These are phyloP conservation scores for cattle (Bos taurus) DNA, from an alignment of 2,113 vertebrate genomes.

Conservation along the genomic window ARS-UCD2.0 NC_037333.1:72325001-72325500, in stretches of 20 bases:
- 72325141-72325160: neutral
- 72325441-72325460: neutral
- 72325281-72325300: neutral
- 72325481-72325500: neutral
- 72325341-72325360: neutral
- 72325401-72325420: neutral
- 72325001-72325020: conserved; percentile 10
- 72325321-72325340: neutral
- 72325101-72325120: neutral
- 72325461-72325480: neutral
- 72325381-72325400: neutral
- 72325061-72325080: neutral
- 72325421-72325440: neutral
- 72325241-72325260: neutral
- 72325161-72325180: neutral
- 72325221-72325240: neutral
- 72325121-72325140: neutral
- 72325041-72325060: neutral
- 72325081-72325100: neutral
- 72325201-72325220: neutral
- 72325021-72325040: neutral
- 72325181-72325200: neutral
- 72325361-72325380: neutral
- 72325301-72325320: neutral
- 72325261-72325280: neutral